Evolutionary conservation across 2,797 vertebrate genomes (phyloP), one percentile per base, ranked within the genome.

Genomic region (Bradypus variegatus): DNA sequence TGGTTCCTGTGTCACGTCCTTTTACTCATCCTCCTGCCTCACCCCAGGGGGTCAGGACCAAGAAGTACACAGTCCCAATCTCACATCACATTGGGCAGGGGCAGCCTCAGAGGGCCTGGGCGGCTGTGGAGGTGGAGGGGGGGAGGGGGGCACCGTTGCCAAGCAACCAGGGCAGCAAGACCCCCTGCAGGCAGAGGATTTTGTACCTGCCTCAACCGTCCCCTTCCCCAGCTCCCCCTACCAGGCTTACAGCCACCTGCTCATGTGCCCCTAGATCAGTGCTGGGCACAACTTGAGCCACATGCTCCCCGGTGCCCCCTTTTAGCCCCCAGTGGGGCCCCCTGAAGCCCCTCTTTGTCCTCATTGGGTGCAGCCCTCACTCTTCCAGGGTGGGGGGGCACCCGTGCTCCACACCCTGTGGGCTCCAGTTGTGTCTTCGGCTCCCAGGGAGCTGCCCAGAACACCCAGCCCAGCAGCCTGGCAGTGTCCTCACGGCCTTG

Each of bases 131-230:
- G 4, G 36, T 69, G n/a, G 19, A 41, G 13, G 25, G 29, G 31
- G 25, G 64, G 33, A 41, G 31, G 58, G 60, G 58, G 76, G 50
- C 3, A 0, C 31, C 77, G 62, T 58, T 91, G 90, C 86, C 83
- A 93, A 86, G 83, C 79, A 93, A 83, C 84, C 50, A 55, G 65
- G 36, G 62, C 50, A 41, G 73, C 33, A 45, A 45, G 41, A 45
- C 41, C 41, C 41, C 41, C 41, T 45, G 41, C 73, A 72, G 85
- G 90, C 69, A 55, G 67, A 92, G 83, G 84, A 60, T 91, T 38
- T 19, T 72, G 29, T 45, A 33, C 31, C 65, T 70, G 69, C 33
- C 41, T 25, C 79, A 50, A 84, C 7, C 48, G 55, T 89, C 55
- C 16, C 14, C 58, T 60, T 33, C 84, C 41, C 48, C 53, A 86